A percentile compares a stretch with the other conserved stretches of the same genome.
phyloP scores from a whole-genome alignment of 1,140 invertebrate species.

The Meloidogyne exigua region DNA sequence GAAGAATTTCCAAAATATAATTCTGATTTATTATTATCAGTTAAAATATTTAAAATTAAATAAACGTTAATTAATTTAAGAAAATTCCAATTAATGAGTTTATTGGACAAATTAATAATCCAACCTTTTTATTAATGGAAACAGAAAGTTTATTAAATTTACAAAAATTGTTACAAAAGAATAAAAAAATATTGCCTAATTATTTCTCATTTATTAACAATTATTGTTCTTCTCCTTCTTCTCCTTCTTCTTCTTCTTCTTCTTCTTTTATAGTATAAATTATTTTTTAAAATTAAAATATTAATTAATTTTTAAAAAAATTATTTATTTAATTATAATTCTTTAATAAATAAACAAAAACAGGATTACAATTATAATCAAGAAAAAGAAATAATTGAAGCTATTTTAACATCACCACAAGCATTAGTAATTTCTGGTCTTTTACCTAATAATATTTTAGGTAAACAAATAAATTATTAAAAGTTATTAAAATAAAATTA shows the following conservation, averaged over 20 bases:
- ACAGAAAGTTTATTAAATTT: background rate
- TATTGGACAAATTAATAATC: background rate
- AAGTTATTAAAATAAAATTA: background rate
- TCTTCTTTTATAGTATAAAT: background rate
- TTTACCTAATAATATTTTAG: constrained; percentile 8
- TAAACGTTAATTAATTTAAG: no score
- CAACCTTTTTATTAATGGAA: background rate
- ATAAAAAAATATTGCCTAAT: background rate
- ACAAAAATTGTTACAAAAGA: background rate
- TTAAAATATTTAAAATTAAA: background rate
- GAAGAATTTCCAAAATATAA: background rate
- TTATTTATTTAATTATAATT: background rate
- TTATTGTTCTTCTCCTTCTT: background rate
- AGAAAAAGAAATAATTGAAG: constrained; percentile 17
- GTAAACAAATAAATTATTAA: constrained; percentile 5
- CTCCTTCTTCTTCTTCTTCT: background rate
- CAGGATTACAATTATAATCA: background rate
- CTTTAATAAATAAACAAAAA: background rate
- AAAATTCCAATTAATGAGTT: background rate
- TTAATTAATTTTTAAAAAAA: background rate
- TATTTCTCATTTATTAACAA: background rate
- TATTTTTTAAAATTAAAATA: no score
- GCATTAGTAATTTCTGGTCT: constrained; percentile 21
- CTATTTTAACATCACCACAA: constrained; percentile 22
- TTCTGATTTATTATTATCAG: background rate